A percentile compares a stretch with the other conserved stretches of the same genome.
Evolutionary conservation across 2,888 invertebrate species (phyloP).

Genomic region (Pristionchus entomophagus): DNA sequence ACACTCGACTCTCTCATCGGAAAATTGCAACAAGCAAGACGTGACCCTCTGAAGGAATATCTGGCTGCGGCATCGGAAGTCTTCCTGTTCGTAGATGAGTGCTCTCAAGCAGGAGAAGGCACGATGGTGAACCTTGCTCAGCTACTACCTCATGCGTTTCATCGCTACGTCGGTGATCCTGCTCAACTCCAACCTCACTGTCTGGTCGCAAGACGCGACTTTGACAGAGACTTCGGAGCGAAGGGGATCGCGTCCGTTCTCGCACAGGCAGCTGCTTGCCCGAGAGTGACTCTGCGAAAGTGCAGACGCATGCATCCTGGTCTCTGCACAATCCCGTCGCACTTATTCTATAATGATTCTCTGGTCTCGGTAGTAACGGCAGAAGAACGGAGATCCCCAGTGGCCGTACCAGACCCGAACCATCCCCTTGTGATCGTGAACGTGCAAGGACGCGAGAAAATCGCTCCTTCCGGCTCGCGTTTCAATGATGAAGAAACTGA

Average conservation of each 20-base stretch:
- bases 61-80: background rate
- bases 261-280: background rate
- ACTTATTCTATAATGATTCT: background rate
- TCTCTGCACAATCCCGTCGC: background rate
- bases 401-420: background rate
- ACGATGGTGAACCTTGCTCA: background rate
- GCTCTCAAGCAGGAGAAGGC: background rate
- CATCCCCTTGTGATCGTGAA: background rate
- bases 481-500: background rate
- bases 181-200: background rate
- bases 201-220: background rate
- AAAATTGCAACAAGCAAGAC: background rate
- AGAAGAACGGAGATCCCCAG: background rate
- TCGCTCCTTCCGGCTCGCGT: background rate
- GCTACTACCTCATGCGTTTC: background rate
- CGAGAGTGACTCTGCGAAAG: background rate
- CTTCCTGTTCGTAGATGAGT: background rate
- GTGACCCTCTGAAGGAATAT: background rate
- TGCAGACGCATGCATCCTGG: background rate
- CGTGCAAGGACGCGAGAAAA: background rate
- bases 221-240: background rate
- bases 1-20: background rate
- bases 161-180: conserved; percentile 18
- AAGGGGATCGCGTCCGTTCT: background rate
- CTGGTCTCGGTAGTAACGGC: background rate